Evolutionary conservation across 2,888 invertebrate species (phyloP).

Genomic region (Pheosia gnoma): DNA sequence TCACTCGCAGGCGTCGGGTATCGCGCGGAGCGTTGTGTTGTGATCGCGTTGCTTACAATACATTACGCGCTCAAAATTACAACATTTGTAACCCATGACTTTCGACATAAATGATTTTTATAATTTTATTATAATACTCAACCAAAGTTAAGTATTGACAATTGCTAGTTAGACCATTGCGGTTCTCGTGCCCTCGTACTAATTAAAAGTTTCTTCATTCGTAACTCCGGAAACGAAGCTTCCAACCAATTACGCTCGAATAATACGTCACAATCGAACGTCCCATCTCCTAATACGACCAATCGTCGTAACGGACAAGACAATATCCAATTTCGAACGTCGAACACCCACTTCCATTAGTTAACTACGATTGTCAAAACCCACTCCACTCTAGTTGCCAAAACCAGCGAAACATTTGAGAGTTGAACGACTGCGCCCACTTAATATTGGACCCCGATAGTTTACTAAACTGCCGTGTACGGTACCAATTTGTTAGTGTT

Average conservation of each 20-base stretch:
- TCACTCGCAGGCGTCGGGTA: too few relatives aligned
- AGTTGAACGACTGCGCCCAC: conserved; percentile 66
- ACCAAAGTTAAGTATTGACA: too few relatives aligned
- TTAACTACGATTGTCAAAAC: conserved; percentile 80
- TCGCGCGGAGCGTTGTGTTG: too few relatives aligned
- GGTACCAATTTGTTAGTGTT: conserved; percentile 24
- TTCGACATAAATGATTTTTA: too few relatives aligned
- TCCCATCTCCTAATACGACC: conserved; percentile 43
- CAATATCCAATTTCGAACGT: conserved; percentile 66
- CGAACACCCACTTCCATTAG: conserved; percentile 70
- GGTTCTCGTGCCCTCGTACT: neutral
- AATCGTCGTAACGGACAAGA: conserved; percentile 56
- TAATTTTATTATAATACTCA: too few relatives aligned
- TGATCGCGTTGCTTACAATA: too few relatives aligned
- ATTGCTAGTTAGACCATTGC: neutral
- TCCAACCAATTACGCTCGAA: conserved; percentile 32
- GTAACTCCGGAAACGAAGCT: conserved; percentile 18
- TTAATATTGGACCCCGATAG: conserved; percentile 46
- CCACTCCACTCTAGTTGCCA: conserved; percentile 72
- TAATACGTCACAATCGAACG: conserved; percentile 45
- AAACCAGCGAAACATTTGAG: conserved; percentile 75
- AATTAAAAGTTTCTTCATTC: neutral
- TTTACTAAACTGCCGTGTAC: conserved; percentile 44
- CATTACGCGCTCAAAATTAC: too few relatives aligned
- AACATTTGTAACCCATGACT: too few relatives aligned